Base-by-base conservation (phyloP, 2,113 vertebrate species). In the Hepsetus odoe region DNA sequence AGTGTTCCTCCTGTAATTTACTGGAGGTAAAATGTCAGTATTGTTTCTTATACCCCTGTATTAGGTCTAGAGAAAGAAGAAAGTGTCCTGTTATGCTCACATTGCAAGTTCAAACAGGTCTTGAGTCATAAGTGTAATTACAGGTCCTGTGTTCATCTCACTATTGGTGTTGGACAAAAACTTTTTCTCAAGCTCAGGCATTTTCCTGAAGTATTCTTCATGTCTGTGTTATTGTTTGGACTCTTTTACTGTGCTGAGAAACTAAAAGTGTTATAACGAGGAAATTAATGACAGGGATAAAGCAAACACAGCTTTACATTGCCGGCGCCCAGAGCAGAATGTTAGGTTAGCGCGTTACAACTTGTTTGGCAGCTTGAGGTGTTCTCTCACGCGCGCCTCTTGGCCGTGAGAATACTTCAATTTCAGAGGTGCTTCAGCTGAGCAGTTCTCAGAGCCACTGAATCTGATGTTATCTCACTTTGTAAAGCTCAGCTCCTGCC, bases 321-420 rank as follows among this genome's bases (percentile, higher is more conserved):
- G 79, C 58, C 67, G 81, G 79, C 38, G n/a, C 18, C 82, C 68
- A 71, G 35, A 75, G 85, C 76, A 72, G 78, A 76, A 80, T 84
- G 83, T 81, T 84, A 9, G 76, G 16, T 76, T 83, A 64, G 83
- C 87, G 46, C 83, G 90, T 89, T 87, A 83, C 80, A 82, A 86
- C 91, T 89, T 89, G 91, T 86, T 88, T 64, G 65, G 72, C 86
- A 89, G 88, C 91, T 86, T 84, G 86, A 79, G 77, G 79, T 82
- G 90, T 87, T 89, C 79, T 89, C 78, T 90, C 81, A 85, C 70
- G 83, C 77, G 82, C 84, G 81, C 82, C 84, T 88, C 75, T 79
- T 78, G 84, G 84, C 82, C 79, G 74, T 89, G 86, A 87, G 89
- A 89, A 91, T 86, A 81, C 75, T 85, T 82, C 69, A 13, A 74